Evolutionary conservation across 2,888 invertebrate species (phyloP).

Genomic region (Chydorus sphaericus): DNA sequence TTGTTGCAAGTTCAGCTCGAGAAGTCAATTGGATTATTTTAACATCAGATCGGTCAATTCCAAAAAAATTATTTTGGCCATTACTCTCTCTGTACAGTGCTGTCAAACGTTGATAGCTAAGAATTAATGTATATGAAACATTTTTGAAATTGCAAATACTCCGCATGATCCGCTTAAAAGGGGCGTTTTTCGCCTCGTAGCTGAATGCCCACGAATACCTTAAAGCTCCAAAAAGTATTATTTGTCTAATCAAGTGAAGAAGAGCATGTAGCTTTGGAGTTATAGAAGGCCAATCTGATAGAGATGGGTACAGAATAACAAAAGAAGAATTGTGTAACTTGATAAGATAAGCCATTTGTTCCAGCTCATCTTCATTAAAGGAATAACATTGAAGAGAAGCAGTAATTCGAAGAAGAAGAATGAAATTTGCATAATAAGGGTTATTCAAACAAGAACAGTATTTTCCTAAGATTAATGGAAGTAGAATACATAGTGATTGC

Average conservation of each 20-base stretch:
- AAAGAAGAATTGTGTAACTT: background rate
- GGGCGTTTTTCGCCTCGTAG: background rate
- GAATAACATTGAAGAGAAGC: background rate
- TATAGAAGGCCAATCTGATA: background rate
- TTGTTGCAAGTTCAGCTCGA: too few species aligned
- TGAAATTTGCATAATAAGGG: background rate
- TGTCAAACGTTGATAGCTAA: too few species aligned
- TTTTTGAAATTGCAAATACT: background rate
- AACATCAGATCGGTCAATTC: too few species aligned
- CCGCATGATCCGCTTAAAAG: background rate
- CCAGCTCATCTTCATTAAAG: background rate
- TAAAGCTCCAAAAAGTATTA: background rate
- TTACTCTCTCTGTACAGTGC: too few species aligned
- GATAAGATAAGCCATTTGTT: background rate
- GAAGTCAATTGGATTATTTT: too few species aligned
- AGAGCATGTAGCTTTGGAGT: background rate
- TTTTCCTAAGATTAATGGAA: background rate
- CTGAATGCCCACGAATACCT: background rate
- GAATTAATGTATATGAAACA: too few species aligned
- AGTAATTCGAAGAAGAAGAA: background rate
- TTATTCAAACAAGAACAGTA: background rate
- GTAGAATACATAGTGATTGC: background rate
- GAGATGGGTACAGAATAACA: background rate
- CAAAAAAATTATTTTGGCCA: too few species aligned
- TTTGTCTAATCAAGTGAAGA: background rate